A percentile compares a stretch with the other conserved stretches of the same genome.
Evolutionary conservation across 1,140 invertebrate species (phyloP).

Genomic region (Pseudachorutes palmiensis): DNA sequence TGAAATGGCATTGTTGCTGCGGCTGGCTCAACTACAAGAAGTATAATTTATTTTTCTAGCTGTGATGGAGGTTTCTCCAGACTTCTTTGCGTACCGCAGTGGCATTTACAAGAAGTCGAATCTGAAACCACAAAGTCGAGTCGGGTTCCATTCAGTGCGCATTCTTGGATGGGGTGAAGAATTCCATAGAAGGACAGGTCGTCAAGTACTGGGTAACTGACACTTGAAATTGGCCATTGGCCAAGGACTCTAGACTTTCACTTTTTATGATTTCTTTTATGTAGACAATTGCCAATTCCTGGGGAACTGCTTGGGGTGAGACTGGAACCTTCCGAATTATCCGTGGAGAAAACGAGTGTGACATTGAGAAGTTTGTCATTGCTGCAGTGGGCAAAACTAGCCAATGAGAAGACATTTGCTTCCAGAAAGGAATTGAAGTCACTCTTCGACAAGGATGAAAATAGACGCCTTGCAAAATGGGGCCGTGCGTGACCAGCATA

Average conservation of each 20-base stretch:
- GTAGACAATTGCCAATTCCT: constrained; percentile 70
- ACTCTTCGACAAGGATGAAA: neutral
- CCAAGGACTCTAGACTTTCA: too few relatives aligned
- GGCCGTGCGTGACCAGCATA: neutral
- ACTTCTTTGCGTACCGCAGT: constrained; percentile 78
- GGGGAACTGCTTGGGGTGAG: constrained; percentile 84
- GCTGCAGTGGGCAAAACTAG: constrained; percentile 34
- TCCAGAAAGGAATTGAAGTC: neutral
- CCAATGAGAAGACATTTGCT: constrained; percentile 16
- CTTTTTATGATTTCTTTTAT: constrained; percentile 47
- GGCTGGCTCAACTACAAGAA: neutral
- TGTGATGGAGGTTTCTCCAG: constrained; percentile 75
- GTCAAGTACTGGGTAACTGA: neutral
- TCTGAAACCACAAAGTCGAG: constrained; percentile 44
- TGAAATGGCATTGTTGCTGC: neutral
- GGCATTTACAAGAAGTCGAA: constrained; percentile 69
- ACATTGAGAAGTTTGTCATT: constrained; percentile 71
- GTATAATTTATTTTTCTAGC: constrained; percentile 51
- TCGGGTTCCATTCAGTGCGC: constrained; percentile 78
- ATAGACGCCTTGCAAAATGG: neutral
- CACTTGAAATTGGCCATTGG: neutral
- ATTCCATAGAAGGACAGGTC: constrained; percentile 12
- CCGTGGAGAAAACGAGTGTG: constrained; percentile 70
- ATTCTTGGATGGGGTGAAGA: constrained; percentile 87
- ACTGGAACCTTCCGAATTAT: constrained; percentile 72